Conservation (phyloP, 2,797 vertebrate genomes). For the Sphaeramia orbicularis region DNA sequence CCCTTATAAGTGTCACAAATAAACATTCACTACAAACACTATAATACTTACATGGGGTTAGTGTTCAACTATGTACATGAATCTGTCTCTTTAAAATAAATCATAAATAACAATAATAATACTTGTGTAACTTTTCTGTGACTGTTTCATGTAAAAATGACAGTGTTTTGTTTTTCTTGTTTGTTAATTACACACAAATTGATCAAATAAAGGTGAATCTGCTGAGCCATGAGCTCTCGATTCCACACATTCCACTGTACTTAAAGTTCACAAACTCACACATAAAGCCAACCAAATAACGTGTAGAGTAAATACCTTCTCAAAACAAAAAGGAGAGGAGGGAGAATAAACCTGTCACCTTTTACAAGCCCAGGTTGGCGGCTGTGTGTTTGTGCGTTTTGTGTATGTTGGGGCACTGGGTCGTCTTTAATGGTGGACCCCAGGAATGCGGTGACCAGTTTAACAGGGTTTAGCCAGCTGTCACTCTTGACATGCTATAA, state of each 20-base stretch:
- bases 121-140: neutral
- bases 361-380: slow-evolving; percentile 51
- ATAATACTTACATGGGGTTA: no score
- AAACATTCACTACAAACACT: no score
- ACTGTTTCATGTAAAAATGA: slow-evolving; percentile 4
- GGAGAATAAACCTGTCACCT: slow-evolving; percentile 58
- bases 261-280: slow-evolving; percentile 26
- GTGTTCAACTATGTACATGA: no score
- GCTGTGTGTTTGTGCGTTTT: slow-evolving; percentile 26
- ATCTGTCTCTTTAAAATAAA: no score
- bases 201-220: slow-evolving; percentile 5
- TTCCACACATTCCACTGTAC: no score
- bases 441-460: slow-evolving; percentile 77
- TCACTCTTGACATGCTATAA: slow-evolving; percentile 77
- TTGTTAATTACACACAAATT: no score
- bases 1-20: no score
- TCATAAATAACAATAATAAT: no score
- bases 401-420: slow-evolving; percentile 44
- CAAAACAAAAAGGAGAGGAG: slow-evolving; percentile 28
- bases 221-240: neutral
- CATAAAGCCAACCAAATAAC: slow-evolving; percentile 37
- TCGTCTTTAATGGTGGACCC: slow-evolving; percentile 70
- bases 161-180: no score
- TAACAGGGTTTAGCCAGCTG: slow-evolving; percentile 82
- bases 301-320: slow-evolving; percentile 39